Evolutionary conservation across 2,888 invertebrate species (phyloP).

Genomic region (Psylliodes chrysocephalus): DNA sequence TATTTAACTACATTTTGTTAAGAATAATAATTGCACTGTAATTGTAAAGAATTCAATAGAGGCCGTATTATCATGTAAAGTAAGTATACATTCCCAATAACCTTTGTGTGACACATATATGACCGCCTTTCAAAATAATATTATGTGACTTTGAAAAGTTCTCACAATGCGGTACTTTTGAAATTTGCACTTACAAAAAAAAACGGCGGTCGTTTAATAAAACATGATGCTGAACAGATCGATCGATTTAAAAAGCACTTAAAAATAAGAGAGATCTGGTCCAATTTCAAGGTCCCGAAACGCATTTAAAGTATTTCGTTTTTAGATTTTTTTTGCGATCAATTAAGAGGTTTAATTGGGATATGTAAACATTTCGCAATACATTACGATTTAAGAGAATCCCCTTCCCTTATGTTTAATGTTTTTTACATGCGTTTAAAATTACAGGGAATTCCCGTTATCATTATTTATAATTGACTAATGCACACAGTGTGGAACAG

Average conservation of each 20-base stretch:
- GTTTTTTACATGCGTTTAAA: too few species aligned
- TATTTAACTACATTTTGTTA: too few species aligned
- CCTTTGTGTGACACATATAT: not conserved
- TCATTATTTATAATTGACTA: too few species aligned
- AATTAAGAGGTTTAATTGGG: constrained; percentile 2
- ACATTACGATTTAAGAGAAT: too few species aligned
- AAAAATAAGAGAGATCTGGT: constrained; percentile 31
- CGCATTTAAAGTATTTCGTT: constrained; percentile 19
- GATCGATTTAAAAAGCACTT: constrained; percentile 31
- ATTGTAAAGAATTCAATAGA: not conserved
- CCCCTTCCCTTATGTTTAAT: too few species aligned
- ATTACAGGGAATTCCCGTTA: too few species aligned
- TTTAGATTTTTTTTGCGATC: not conserved
- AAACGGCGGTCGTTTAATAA: constrained; percentile 32
- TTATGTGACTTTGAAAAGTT: constrained; percentile 16
- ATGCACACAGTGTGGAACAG: too few species aligned
- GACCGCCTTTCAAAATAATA: not conserved
- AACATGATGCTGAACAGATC: constrained; percentile 32
- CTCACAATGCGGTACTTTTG: constrained; percentile 35
- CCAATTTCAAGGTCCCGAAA: constrained; percentile 28
- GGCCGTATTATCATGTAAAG: not conserved
- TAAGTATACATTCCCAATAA: not conserved
- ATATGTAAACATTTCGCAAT: too few species aligned
- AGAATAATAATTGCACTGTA: too few species aligned
- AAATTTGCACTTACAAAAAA: constrained; percentile 34